phyloP scores from a whole-genome alignment of 2,113 vertebrate species.

The Platysteira castanea region DNA sequence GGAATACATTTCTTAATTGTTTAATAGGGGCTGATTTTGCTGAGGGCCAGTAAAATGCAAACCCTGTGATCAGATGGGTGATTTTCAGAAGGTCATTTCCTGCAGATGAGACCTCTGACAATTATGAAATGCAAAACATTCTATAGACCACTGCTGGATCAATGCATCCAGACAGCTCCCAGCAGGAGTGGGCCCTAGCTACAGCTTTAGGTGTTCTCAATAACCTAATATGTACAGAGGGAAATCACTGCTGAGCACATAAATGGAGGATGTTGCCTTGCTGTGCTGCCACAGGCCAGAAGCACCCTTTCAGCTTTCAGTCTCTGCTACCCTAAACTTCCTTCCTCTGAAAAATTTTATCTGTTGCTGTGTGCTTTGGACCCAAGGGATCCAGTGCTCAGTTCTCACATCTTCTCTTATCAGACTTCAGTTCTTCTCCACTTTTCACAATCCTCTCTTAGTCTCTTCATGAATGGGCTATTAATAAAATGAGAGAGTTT shows the following conservation, averaged over 20 bases:
- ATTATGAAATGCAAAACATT: background rate
- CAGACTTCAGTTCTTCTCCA: background rate
- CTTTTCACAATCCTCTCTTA: background rate
- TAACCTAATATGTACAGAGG: background rate
- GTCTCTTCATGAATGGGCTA: background rate
- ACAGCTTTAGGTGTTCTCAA: background rate
- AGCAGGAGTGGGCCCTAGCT: background rate
- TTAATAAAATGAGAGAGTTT: background rate
- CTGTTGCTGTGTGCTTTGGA: background rate
- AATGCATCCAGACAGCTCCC: background rate
- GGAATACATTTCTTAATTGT: background rate
- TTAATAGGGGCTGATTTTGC: background rate
- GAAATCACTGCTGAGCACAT: background rate
- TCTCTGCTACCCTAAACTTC: background rate
- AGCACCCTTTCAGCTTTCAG: background rate
- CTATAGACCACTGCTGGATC: background rate
- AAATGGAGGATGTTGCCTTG: background rate
- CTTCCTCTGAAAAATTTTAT: background rate
- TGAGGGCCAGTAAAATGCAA: background rate
- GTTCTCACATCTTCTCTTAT: background rate
- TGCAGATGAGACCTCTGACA: background rate
- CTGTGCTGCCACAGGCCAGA: background rate
- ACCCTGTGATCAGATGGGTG: background rate
- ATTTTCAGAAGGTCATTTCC: background rate
- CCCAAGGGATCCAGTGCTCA: background rate